Evolutionary conservation across 2,888 invertebrate species (phyloP).

Genomic region (Caenorhabditis auriculariae): DNA sequence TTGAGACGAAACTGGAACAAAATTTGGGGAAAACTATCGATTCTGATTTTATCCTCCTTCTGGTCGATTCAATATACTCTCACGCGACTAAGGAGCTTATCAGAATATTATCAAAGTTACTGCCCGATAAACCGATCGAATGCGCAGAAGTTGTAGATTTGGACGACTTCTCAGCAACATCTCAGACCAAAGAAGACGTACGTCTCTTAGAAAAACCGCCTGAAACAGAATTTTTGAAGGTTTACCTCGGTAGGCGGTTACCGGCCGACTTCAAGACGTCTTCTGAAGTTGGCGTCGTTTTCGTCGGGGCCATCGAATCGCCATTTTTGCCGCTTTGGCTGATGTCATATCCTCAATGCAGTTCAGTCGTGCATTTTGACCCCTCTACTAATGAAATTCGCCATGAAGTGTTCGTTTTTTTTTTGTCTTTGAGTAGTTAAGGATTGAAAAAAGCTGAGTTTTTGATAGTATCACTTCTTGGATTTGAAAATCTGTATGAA

Average conservation of each 20-base stretch:
- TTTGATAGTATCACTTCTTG: too few species aligned
- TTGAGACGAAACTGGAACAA: conserved; percentile 2
- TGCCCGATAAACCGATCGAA: not conserved
- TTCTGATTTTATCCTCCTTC: conserved; percentile 12
- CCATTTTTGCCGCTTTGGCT: conserved; percentile 56
- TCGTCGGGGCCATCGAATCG: conserved; percentile 47
- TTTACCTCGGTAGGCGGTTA: conserved; percentile 14
- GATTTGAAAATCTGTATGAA: too few species aligned
- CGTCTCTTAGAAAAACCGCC: not conserved
- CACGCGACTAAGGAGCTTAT: conserved; percentile 10
- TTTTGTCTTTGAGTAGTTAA: not conserved
- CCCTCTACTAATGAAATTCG: conserved; percentile 16
- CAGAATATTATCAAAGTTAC: not conserved
- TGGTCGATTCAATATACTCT: conserved; percentile 26
- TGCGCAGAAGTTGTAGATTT: conserved; percentile 5
- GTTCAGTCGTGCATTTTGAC: conserved; percentile 21
- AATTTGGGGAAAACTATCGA: conserved; percentile 1
- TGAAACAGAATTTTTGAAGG: not conserved
- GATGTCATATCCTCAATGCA: conserved; percentile 47
- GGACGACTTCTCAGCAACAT: not conserved
- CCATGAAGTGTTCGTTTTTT: conserved; percentile 21
- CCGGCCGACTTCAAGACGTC: conserved; percentile 3
- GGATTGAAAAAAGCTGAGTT: not conserved
- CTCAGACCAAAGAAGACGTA: conserved; percentile 2
- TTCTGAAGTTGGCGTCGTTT: conserved; percentile 33